phyloP scores from a whole-genome alignment of 2,797 vertebrate genomes.

The Halcyon chelicuti region DNA sequence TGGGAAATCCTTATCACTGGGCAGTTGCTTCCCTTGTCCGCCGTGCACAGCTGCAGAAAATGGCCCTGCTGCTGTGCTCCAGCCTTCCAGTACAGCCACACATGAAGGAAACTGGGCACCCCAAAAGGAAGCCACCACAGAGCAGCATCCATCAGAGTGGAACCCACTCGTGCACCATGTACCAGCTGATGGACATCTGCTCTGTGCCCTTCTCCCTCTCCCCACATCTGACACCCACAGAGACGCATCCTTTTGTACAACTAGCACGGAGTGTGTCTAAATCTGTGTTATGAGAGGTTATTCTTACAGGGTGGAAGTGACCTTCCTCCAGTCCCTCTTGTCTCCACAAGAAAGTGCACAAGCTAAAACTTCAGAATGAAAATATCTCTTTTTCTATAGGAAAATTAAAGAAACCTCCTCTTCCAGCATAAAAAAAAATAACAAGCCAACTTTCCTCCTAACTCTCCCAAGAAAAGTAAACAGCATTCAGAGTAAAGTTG shows the following conservation, averaged over 20 bases:
- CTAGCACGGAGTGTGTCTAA: not conserved
- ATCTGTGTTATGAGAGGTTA: not conserved
- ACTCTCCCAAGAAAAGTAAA: not conserved
- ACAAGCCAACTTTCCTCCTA: not conserved
- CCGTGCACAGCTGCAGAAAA: not conserved
- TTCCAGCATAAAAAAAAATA: not conserved
- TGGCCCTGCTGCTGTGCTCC: not conserved
- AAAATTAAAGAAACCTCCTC: not conserved
- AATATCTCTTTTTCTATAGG: not conserved
- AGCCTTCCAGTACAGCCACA: not conserved
- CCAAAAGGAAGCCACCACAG: not conserved
- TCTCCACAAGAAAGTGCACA: not conserved
- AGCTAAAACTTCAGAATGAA: not conserved
- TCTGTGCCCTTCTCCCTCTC: not conserved
- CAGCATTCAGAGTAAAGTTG: not conserved
- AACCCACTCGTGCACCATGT: accelerated
- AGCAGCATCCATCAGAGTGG: not conserved
- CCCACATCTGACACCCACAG: not conserved
- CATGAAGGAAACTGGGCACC: not conserved
- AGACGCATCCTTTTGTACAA: not conserved
- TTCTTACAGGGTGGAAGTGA: not conserved
- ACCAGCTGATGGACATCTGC: not conserved
- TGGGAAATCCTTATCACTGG: not conserved
- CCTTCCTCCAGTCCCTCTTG: not conserved
- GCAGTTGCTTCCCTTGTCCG: accelerated